These are phyloP conservation scores for Percina caprodes DNA, from an alignment of 2,113 vertebrate species.

Conservation along the genomic window DNA sequence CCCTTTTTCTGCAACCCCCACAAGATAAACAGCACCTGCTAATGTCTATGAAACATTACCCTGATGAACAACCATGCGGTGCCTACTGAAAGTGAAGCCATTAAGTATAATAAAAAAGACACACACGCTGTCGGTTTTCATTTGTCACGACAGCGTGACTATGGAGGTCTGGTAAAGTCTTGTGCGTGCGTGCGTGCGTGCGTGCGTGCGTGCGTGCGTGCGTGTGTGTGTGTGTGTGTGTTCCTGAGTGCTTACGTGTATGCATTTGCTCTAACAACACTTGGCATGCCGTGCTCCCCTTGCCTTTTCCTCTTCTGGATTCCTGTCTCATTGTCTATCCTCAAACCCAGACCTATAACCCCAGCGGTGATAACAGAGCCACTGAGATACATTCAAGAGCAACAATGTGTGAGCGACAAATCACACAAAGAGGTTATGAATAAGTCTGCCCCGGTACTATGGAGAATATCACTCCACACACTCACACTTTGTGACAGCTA, in stretches of 20 bases:
- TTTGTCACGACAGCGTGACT: conserved; percentile 72
- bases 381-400: conserved; percentile 75
- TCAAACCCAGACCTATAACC: conserved; percentile 64
- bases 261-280: conserved; percentile 53
- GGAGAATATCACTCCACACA: conserved; percentile 65
- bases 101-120: conserved; percentile 83
- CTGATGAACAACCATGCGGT: conserved; percentile 72
- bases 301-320: conserved; percentile 44
- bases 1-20: conserved; percentile 30
- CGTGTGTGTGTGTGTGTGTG: conserved; percentile 12
- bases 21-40: conserved; percentile 74
- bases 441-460: conserved; percentile 62
- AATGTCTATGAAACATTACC: conserved; percentile 75
- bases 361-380: conserved; percentile 76
- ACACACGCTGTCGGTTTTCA: conserved; percentile 79
- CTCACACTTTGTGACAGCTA: conserved; percentile 74
- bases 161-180: conserved; percentile 53
- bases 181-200: conserved; percentile 16
- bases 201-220: conserved; percentile 27
- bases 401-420: conserved; percentile 75
- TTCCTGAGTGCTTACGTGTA: conserved; percentile 1
- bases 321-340: conserved; percentile 65
- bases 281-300: conserved; percentile 20
- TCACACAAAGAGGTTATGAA: conserved; percentile 78
- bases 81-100: conserved; percentile 72